Percentiles rank a stretch among this genome's conserved stretches.
Evolutionary conservation across 2,888 invertebrate species (phyloP).

Genomic region (Pachycephus smyrnensis): DNA sequence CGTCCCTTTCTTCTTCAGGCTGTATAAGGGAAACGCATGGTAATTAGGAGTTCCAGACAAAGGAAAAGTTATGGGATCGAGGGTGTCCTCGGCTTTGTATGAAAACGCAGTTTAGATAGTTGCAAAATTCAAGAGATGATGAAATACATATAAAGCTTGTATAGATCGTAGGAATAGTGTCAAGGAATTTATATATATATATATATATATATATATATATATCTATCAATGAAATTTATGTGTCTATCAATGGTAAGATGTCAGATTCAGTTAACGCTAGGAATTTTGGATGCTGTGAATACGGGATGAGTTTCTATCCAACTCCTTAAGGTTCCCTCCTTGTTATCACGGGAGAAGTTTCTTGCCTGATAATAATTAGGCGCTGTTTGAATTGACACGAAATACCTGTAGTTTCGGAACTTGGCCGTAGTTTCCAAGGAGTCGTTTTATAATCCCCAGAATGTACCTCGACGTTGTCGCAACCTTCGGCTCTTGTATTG

Average conservation of each 20-base stretch:
- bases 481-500: constrained; percentile 34
- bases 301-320: neutral
- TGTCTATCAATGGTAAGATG: neutral
- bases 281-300: neutral
- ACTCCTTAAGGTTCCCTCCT: constrained; percentile 31
- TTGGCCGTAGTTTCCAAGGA: constrained; percentile 54
- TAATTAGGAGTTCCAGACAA: neutral
- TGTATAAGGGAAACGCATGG: neutral
- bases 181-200: no score
- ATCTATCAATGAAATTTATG: no score
- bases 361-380: constrained; percentile 62
- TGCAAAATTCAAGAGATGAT: no score
- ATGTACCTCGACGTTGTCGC: constrained; percentile 22
- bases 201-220: no score
- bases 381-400: constrained; percentile 53
- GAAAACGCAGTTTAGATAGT: no score
- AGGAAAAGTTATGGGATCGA: neutral
- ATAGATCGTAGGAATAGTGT: no score
- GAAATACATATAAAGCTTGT: no score
- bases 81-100: no score
- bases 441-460: constrained; percentile 35
- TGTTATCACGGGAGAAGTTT: constrained; percentile 59
- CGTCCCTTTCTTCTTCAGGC: neutral
- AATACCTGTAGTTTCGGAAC: constrained; percentile 44
- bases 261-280: neutral